Conservation (phyloP, 2,888 invertebrate genomes). For the Thymelicus acteon region DNA sequence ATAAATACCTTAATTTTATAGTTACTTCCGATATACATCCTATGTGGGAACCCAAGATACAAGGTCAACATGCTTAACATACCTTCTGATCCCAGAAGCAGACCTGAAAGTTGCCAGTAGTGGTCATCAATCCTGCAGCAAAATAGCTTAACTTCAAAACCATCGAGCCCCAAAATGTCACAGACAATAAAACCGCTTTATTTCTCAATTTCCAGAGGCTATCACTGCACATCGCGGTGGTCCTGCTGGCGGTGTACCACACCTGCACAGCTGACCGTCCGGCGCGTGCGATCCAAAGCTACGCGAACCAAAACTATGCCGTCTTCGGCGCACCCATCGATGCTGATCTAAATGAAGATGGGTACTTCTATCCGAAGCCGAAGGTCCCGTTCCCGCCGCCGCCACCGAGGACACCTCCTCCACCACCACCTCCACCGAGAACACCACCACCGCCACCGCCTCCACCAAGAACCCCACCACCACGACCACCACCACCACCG, state of each 20-base stretch:
- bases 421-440: constrained; percentile 40
- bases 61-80: too few species aligned
- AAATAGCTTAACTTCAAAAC: too few species aligned
- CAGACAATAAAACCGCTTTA: not conserved
- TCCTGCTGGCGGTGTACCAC: constrained; percentile 72
- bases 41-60: too few species aligned
- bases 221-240: constrained; percentile 77
- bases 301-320: constrained; percentile 71
- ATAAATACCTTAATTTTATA: too few species aligned
- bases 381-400: constrained; percentile 70
- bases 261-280: constrained; percentile 67
- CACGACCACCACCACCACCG: constrained; percentile 39
- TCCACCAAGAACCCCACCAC: constrained; percentile 35
- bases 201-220: constrained; percentile 69
- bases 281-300: constrained; percentile 64
- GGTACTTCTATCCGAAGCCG: constrained; percentile 78
- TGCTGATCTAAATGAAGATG: constrained; percentile 72
- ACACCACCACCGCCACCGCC: constrained; percentile 40
- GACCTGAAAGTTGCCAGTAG: too few species aligned
- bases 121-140: too few species aligned
- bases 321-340: constrained; percentile 69
- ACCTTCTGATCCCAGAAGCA: too few species aligned
- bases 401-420: constrained; percentile 37
- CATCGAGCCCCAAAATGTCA: too few species aligned
- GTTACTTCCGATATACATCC: too few species aligned